Percentiles rank a stretch among this genome's conserved stretches.
These are phyloP conservation scores for Pogonocichla stellata DNA, from an alignment of 2,113 vertebrate genomes.

Conservation along the genomic window DNA sequence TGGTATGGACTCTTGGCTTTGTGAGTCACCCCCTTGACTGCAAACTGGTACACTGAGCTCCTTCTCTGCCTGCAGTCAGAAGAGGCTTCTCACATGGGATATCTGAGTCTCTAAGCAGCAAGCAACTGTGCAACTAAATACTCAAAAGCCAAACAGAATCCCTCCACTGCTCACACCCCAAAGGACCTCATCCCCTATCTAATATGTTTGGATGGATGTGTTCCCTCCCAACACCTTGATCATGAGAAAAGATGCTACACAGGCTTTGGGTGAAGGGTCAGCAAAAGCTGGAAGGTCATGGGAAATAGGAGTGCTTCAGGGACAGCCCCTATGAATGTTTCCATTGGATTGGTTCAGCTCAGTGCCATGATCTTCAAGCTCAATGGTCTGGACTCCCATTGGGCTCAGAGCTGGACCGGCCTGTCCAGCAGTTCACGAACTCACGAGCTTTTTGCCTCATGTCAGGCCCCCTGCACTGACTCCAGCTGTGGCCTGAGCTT, in stretches of 20 bases:
- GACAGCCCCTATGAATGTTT: background rate
- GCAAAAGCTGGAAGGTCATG: background rate
- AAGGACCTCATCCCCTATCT: fast-evolving
- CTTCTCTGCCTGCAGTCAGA: background rate
- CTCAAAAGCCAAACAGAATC: background rate
- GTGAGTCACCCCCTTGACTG: background rate
- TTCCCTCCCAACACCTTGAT: background rate
- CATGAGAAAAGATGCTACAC: background rate
- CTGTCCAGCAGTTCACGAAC: background rate
- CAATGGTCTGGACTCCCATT: background rate
- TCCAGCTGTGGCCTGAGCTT: background rate
- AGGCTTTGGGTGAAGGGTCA: background rate
- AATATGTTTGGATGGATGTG: background rate
- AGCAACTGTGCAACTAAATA: background rate
- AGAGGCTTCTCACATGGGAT: background rate
- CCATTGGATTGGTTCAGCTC: background rate
- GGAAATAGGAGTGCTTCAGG: background rate
- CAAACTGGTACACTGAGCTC: background rate
- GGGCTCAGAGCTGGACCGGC: background rate
- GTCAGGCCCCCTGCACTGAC: background rate
- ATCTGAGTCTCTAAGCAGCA: background rate
- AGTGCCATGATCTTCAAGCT: background rate
- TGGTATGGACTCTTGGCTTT: background rate
- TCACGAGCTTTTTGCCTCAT: fast-evolving
- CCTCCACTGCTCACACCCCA: background rate